Conservation (phyloP, 2,113 vertebrate genomes). For the Caracal caracal region DNA sequence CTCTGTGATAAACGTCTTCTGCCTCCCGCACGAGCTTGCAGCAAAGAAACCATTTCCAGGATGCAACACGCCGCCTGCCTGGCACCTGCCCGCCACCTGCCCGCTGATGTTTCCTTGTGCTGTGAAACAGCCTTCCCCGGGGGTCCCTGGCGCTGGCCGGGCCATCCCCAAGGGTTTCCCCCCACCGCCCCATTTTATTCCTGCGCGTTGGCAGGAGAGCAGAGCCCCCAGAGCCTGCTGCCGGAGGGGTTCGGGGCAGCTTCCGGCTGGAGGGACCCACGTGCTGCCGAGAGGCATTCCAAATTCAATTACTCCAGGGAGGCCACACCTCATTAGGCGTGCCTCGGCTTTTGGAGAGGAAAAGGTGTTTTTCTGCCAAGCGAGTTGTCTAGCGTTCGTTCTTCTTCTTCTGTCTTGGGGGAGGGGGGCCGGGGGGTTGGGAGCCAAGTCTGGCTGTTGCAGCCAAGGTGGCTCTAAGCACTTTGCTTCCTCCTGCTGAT, state of each 20-base stretch:
- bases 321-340: slow-evolving; percentile 51
- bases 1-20: slow-evolving; percentile 90
- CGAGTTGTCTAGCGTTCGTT: slow-evolving; percentile 43
- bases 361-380: slow-evolving; percentile 51
- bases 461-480: not conserved
- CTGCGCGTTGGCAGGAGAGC: slow-evolving; percentile 34
- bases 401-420: not conserved
- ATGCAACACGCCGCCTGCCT: slow-evolving; percentile 74
- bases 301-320: slow-evolving; percentile 65
- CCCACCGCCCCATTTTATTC: not conserved
- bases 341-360: slow-evolving; percentile 46
- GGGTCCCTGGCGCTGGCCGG: slow-evolving; percentile 1
- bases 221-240: not conserved
- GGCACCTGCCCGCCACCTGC: slow-evolving; percentile 50
- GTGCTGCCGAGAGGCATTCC: slow-evolving; percentile 41
- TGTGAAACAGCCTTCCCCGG: slow-evolving; percentile 60
- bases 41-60: slow-evolving; percentile 89
- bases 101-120: slow-evolving; percentile 48
- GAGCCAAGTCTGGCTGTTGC: not conserved
- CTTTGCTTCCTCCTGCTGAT: no score
- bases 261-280: slow-evolving; percentile 35
- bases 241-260: slow-evolving; percentile 48
- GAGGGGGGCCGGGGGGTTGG: fast-evolving
- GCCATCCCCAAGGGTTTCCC: not conserved
- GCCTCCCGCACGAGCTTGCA: slow-evolving; percentile 83